Percentiles rank a stretch among this genome's conserved stretches.
phyloP scores from a whole-genome alignment of 2,113 vertebrate genomes.

The Gadus macrocephalus region DNA sequence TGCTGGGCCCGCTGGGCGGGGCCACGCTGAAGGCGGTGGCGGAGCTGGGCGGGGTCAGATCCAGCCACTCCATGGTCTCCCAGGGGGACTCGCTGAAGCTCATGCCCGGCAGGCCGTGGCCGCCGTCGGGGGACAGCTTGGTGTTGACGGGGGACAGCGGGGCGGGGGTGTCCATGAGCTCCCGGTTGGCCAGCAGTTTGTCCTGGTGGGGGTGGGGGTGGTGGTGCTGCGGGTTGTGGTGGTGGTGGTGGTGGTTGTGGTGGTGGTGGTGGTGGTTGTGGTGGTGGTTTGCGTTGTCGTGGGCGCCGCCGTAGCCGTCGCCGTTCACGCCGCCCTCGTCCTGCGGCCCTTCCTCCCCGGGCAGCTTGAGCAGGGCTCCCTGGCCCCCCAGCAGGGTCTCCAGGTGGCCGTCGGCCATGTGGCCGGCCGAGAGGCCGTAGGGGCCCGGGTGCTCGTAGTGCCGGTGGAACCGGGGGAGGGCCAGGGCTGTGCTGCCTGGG shows the following conservation, averaged over 20 bases:
- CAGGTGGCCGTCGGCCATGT: conserved; percentile 74
- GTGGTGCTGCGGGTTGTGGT: conserved; percentile 77
- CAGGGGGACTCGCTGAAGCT: conserved; percentile 90
- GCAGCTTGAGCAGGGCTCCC: conserved; percentile 78
- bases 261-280: conserved; percentile 72
- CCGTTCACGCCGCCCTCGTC: conserved; percentile 78
- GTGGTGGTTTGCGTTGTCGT: conserved; percentile 49
- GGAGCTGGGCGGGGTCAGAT: conserved; percentile 88
- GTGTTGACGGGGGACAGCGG: conserved; percentile 81
- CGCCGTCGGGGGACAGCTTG: conserved; percentile 79
- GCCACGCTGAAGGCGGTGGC: conserved; percentile 78
- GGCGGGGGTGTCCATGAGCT: conserved; percentile 82
- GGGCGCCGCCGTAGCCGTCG: conserved; percentile 77
- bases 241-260: conserved; percentile 79
- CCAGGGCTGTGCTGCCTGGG: conserved; percentile 66
- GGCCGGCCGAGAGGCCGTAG: conserved; percentile 76
- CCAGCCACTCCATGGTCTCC: conserved; percentile 98
- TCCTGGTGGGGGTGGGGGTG: conserved; percentile 73
- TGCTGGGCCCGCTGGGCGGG: conserved; percentile 78
- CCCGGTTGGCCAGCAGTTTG: conserved; percentile 80
- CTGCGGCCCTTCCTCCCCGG: conserved; percentile 75
- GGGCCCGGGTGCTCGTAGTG: conserved; percentile 78
- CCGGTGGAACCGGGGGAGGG: conserved; percentile 73
- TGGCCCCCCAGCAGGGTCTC: conserved; percentile 86
- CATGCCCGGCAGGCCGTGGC: conserved; percentile 81